Conservation (phyloP, 2,113 vertebrate species). For the Salvelinus namaycush region DNA sequence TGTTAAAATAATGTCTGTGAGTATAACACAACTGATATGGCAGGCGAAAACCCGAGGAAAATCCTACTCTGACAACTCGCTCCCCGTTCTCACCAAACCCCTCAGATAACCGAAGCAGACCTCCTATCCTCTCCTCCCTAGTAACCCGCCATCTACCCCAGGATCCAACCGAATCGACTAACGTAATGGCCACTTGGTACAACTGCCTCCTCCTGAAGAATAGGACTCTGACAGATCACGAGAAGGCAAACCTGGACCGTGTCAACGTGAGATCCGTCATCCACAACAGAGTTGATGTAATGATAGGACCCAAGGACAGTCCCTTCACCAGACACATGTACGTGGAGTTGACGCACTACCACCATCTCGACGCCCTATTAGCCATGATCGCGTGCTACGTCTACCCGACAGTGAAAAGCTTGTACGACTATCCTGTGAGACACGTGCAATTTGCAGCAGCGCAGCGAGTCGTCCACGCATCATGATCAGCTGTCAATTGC, state of each 20-base stretch:
- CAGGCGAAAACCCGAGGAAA: too few relatives aligned
- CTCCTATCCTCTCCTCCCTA: neutral
- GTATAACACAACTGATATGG: too few relatives aligned
- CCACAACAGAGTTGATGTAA: neutral
- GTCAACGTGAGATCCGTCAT: neutral
- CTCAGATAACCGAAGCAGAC: neutral
- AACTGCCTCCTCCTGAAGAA: neutral
- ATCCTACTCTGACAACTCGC: too few relatives aligned
- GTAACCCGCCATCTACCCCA: neutral
- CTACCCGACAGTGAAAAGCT: neutral
- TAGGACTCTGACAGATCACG: neutral
- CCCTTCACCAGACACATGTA: neutral
- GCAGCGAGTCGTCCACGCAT: too few relatives aligned
- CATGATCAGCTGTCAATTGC: too few relatives aligned
- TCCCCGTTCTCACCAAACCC: too few relatives aligned
- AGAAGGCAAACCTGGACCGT: neutral
- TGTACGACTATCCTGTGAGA: neutral
- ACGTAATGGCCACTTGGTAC: neutral
- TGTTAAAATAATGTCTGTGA: too few relatives aligned
- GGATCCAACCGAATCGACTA: too few relatives aligned
- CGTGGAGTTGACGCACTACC: neutral
- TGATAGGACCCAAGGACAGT: neutral
- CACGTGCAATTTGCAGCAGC: neutral
- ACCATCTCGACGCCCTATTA: neutral
- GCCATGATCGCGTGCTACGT: neutral